Conservation (phyloP, 1,140 invertebrate species). For the Trinorchestia longiramus region DNA sequence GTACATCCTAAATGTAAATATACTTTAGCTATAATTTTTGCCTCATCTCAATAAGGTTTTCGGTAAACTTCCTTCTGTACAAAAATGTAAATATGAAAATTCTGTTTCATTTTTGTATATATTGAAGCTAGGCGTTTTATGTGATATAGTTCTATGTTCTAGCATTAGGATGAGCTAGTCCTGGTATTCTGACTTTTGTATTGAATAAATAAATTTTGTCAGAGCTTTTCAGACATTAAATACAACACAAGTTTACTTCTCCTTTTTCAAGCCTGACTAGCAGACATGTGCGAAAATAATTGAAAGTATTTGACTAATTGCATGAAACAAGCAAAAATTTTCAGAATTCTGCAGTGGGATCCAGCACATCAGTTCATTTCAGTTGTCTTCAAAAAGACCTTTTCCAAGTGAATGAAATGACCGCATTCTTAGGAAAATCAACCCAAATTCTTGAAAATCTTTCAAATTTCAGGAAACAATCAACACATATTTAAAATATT, state of each 20-base stretch:
- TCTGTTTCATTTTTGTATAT: constrained; percentile 12
- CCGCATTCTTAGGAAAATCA: too few relatives aligned
- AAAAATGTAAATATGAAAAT: constrained; percentile 17
- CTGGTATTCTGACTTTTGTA: constrained; percentile 37
- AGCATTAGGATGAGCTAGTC: constrained; percentile 18
- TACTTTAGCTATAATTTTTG: neutral
- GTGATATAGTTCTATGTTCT: constrained; percentile 50
- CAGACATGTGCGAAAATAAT: neutral
- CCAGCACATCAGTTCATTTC: too few relatives aligned
- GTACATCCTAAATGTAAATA: neutral
- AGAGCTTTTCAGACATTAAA: neutral
- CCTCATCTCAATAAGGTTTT: neutral
- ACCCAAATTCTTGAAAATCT: too few relatives aligned
- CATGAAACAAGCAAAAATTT: too few relatives aligned
- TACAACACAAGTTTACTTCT: neutral
- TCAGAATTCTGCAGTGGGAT: too few relatives aligned
- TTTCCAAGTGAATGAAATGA: too few relatives aligned
- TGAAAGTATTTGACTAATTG: too few relatives aligned
- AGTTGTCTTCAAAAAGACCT: too few relatives aligned
- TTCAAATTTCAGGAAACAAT: too few relatives aligned
- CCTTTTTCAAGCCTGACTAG: neutral
- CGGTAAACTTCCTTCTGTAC: neutral
- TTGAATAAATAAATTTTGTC: neutral
- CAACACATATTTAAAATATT: too few relatives aligned
- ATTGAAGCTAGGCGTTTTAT: neutral